Conservation (phyloP, 2,888 invertebrate species). For the Nemotelus pantherinus region DNA sequence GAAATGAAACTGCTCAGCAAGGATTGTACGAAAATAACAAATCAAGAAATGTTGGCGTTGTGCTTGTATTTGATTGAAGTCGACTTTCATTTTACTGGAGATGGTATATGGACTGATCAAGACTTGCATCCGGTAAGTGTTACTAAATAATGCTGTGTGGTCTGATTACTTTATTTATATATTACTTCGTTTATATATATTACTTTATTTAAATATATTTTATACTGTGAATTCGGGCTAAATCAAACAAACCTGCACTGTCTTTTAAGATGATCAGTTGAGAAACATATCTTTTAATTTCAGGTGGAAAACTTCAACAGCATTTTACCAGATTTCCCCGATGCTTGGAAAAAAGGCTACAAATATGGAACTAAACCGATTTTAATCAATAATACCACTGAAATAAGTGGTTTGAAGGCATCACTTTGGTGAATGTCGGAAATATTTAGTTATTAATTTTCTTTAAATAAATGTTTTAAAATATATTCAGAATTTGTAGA, state of each 20-base stretch:
- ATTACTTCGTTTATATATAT: background rate
- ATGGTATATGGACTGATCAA: slow-evolving; percentile 74
- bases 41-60: slow-evolving; percentile 70
- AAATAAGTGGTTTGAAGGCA: too few relatives aligned
- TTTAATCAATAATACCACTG: background rate
- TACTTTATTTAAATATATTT: background rate
- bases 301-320: slow-evolving; percentile 59
- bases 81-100: slow-evolving; percentile 78
- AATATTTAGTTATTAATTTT: too few relatives aligned
- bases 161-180: background rate
- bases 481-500: too few relatives aligned
- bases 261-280: too few relatives aligned
- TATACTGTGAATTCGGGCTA: too few relatives aligned
- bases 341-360: slow-evolving; percentile 59
- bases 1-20: slow-evolving; percentile 57
- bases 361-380: slow-evolving; percentile 60
- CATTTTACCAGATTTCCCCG: slow-evolving; percentile 62
- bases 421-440: too few relatives aligned
- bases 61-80: slow-evolving; percentile 78
- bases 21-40: slow-evolving; percentile 61
- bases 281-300: background rate
- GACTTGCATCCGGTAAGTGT: slow-evolving; percentile 59
- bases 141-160: background rate
- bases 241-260: too few relatives aligned
- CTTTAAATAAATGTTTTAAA: too few relatives aligned